Conservation (phyloP, 2,888 invertebrate genomes). For the Sinelater perroti region DNA sequence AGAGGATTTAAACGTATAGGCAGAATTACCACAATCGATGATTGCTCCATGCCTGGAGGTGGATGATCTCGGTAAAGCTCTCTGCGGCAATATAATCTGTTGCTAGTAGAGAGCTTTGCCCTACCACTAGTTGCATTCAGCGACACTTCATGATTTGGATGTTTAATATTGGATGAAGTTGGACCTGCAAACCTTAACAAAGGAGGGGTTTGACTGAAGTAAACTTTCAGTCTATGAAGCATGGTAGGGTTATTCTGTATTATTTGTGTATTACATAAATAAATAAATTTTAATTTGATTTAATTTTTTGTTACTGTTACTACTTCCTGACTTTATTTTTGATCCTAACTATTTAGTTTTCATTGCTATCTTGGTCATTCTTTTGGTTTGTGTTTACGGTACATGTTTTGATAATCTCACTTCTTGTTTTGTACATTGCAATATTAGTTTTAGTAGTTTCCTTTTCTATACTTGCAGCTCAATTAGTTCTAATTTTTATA, state of each 20-base stretch:
- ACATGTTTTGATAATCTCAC: no score
- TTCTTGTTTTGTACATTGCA: no score
- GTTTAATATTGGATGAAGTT: conserved; percentile 44
- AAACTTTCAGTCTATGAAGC: conserved; percentile 24
- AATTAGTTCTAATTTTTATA: no score
- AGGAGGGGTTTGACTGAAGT: conserved; percentile 45
- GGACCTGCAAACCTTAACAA: conserved; percentile 43
- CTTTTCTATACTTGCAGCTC: no score
- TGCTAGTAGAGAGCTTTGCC: conserved; percentile 37
- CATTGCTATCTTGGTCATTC: no score
- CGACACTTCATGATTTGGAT: conserved; percentile 11
- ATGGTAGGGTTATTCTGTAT: conserved; percentile 22
- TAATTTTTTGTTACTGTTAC: no score
- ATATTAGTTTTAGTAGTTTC: no score
- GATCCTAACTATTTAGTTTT: no score
- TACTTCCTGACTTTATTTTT: no score
- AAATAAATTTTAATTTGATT: no score
- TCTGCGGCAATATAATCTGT: conserved; percentile 39
- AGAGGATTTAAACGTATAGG: conserved; percentile 45
- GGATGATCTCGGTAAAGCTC: conserved; percentile 52
- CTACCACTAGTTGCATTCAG: conserved; percentile 28
- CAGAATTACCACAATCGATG: conserved; percentile 46
- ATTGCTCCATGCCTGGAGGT: conserved; percentile 51
- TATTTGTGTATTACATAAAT: no score
- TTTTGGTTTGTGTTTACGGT: no score